Percentiles rank a stretch among this genome's conserved stretches.
phyloP scores from a whole-genome alignment of 2,888 invertebrate species.

The Dryococelus australis region DNA sequence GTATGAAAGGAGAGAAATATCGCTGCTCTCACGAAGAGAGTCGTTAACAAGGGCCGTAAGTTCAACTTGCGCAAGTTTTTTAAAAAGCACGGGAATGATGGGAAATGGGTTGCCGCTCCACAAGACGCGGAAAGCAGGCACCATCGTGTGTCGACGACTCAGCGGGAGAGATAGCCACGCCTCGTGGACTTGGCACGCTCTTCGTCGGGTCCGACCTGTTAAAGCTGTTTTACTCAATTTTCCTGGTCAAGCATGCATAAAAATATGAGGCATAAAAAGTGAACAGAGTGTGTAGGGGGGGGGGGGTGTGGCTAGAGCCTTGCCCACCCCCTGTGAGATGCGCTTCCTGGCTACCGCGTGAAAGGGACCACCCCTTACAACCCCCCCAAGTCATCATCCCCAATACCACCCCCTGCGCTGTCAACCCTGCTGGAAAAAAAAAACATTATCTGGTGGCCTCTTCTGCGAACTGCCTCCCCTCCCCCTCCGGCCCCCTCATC shows the following conservation, averaged over 20 bases:
- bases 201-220: neutral
- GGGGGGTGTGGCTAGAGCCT: neutral
- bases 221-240: slow-evolving; percentile 22
- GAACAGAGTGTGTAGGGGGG: no score
- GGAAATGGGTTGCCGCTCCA: no score
- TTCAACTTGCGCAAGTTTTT: no score
- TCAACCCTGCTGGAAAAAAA: neutral
- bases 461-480: neutral
- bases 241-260: slow-evolving; percentile 30
- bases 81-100: no score
- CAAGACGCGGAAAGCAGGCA: no score
- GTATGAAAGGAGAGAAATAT: no score
- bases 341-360: neutral
- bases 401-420: neutral
- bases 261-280: neutral
- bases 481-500: neutral
- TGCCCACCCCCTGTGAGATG: neutral
- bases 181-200: no score
- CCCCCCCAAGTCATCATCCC: neutral
- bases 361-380: neutral
- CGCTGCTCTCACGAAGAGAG: no score
- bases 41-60: no score
- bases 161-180: no score
- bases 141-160: no score
- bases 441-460: neutral